These are phyloP conservation scores for Callyntrura sp. DNA, from an alignment of 2,888 invertebrate genomes.

Conservation along the genomic window DNA sequence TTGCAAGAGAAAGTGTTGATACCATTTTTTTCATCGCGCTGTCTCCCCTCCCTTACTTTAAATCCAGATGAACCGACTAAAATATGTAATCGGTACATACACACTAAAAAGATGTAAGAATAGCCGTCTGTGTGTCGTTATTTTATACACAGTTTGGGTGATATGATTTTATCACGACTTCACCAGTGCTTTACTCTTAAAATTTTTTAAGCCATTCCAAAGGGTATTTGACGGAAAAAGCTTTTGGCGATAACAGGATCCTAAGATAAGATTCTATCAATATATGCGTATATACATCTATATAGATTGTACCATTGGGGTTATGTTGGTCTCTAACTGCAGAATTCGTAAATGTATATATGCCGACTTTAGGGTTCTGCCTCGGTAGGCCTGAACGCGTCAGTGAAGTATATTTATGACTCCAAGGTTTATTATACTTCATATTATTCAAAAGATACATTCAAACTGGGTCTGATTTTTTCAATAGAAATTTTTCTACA, in stretches of 20 bases:
- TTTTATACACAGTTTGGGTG: neutral
- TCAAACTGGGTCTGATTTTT: slow-evolving; percentile 36
- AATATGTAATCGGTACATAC: neutral
- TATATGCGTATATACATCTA: neutral
- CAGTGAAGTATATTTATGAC: slow-evolving; percentile 42
- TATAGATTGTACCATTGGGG: neutral
- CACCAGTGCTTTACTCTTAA: neutral
- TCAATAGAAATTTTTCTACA: slow-evolving; percentile 35
- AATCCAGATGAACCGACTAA: slow-evolving; percentile 51
- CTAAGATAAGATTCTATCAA: slow-evolving; percentile 6
- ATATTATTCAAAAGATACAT: slow-evolving; percentile 48
- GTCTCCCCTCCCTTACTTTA: neutral
- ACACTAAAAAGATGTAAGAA: neutral
- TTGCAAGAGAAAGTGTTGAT: slow-evolving; percentile 45
- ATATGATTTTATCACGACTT: slow-evolving; percentile 10
- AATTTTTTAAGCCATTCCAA: slow-evolving; percentile 13
- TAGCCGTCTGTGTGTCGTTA: slow-evolving; percentile 13
- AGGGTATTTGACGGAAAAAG: neutral
- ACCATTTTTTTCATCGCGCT: neutral
- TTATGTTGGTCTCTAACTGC: too few species aligned
- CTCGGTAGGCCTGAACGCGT: slow-evolving; percentile 11
- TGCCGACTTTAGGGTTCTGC: too few species aligned
- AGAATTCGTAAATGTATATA: too few species aligned
- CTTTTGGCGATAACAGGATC: slow-evolving; percentile 35
- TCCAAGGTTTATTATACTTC: slow-evolving; percentile 48